phyloP scores from a whole-genome alignment of 2,113 vertebrate species.

The Leptosomus discolor region DNA sequence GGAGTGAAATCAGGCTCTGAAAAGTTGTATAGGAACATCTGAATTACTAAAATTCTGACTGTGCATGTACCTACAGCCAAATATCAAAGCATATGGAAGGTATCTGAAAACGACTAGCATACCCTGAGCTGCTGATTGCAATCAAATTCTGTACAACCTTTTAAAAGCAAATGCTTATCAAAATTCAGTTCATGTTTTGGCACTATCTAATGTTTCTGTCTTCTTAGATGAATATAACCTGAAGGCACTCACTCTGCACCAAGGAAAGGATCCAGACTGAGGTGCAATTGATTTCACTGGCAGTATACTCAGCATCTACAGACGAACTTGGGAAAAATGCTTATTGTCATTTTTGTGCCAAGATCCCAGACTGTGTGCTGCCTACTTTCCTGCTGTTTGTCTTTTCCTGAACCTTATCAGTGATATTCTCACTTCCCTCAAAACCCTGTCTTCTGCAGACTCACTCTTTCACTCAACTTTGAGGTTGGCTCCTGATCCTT shows the following conservation, averaged over 20 bases:
- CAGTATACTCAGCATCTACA: not conserved
- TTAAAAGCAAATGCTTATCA: conserved; percentile 47
- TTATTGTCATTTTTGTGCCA: not conserved
- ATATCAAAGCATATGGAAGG: conserved; percentile 36
- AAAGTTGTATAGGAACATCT: not conserved
- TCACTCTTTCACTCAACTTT: not conserved
- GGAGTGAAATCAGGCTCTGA: conserved; percentile 12
- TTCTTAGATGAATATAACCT: conserved; percentile 16
- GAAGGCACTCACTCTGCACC: not conserved
- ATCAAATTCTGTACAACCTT: conserved; percentile 49
- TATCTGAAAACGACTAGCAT: conserved; percentile 29
- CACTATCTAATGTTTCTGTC: conserved; percentile 19
- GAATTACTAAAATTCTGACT: conserved; percentile 21
- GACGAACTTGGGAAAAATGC: not conserved
- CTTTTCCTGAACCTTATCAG: not conserved
- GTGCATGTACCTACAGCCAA: not conserved
- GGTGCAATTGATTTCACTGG: not conserved
- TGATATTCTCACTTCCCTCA: not conserved
- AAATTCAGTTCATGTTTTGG: conserved; percentile 51
- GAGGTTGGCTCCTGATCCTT: not conserved
- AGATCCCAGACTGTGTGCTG: not conserved
- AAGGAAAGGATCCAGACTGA: not conserved
- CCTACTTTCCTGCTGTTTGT: not conserved
- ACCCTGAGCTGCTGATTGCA: conserved; percentile 57
- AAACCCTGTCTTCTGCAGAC: not conserved